These are phyloP conservation scores for Megastigmus dorsalis DNA, from an alignment of 2,888 invertebrate genomes.

Conservation along the genomic window DNA sequence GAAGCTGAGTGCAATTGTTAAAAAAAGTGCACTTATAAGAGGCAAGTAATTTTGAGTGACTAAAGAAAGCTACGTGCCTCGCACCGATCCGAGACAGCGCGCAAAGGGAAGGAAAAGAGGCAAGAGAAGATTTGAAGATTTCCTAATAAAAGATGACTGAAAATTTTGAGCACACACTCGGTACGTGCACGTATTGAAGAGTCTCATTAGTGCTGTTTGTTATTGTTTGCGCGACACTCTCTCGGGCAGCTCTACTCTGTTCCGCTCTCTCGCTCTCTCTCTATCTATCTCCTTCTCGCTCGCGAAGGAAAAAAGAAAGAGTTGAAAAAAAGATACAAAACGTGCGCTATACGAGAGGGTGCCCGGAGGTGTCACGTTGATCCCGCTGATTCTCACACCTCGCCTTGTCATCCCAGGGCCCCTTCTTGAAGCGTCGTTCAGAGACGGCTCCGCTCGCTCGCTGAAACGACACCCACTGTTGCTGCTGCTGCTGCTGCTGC, in stretches of 20 bases:
- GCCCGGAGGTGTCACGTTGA: slow-evolving; percentile 74
- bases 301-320: slow-evolving; percentile 37
- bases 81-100: slow-evolving; percentile 48
- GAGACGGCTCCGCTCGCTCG: slow-evolving; percentile 37
- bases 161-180: slow-evolving; percentile 45
- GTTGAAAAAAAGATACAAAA: slow-evolving; percentile 65
- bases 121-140: slow-evolving; percentile 36
- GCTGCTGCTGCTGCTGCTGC: slow-evolving; percentile 37
- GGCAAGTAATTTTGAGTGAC: background rate
- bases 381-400: slow-evolving; percentile 73
- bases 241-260: too few relatives aligned
- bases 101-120: too few relatives aligned
- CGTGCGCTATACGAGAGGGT: slow-evolving; percentile 67
- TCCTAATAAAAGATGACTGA: slow-evolving; percentile 37
- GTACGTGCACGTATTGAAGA: slow-evolving; percentile 68
- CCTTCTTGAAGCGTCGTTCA: too few relatives aligned
- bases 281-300: too few relatives aligned
- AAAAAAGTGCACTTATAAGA: too few relatives aligned
- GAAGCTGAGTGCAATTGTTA: too few relatives aligned
- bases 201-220: slow-evolving; percentile 74
- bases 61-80: slow-evolving; percentile 27
- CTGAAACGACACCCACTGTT: slow-evolving; percentile 51
- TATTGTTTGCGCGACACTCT: slow-evolving; percentile 72
- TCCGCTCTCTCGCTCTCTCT: too few relatives aligned
- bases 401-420: slow-evolving; percentile 57